These are phyloP conservation scores for Myodes glareolus DNA, from an alignment of 2,113 vertebrate genomes.

Conservation along the genomic window DNA sequence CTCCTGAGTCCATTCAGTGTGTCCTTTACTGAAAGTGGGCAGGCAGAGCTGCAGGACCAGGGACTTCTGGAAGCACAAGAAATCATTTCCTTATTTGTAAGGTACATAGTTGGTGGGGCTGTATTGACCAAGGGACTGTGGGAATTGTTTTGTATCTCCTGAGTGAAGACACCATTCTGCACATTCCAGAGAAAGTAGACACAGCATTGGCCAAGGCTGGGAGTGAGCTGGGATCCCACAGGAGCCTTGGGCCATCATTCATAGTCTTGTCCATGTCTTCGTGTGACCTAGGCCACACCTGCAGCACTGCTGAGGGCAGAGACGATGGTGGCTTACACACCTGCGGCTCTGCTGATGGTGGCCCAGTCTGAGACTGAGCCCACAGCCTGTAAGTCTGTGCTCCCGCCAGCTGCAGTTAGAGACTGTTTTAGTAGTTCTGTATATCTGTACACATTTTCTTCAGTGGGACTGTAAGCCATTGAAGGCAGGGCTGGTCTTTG, in stretches of 20 bases:
- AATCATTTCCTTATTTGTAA: neutral
- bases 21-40: neutral
- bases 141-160: neutral
- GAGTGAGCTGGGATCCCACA: neutral
- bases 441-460: neutral
- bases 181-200: neutral
- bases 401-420: fast-evolving
- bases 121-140: neutral
- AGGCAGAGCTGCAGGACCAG: neutral
- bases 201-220: neutral
- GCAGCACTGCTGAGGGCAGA: neutral
- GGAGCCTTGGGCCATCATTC: no score
- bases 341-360: fast-evolving
- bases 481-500: neutral
- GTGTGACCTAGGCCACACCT: neutral
- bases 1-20: no score
- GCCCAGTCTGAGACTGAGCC: neutral
- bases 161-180: neutral
- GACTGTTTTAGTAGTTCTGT: neutral
- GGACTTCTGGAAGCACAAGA: no score
- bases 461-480: neutral
- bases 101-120: neutral
- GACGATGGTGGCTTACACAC: neutral
- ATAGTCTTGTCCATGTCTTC: neutral
- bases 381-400: neutral